Base-by-base conservation (phyloP, 2,113 vertebrate species). In the Toxotes jaculatrix region DNA sequence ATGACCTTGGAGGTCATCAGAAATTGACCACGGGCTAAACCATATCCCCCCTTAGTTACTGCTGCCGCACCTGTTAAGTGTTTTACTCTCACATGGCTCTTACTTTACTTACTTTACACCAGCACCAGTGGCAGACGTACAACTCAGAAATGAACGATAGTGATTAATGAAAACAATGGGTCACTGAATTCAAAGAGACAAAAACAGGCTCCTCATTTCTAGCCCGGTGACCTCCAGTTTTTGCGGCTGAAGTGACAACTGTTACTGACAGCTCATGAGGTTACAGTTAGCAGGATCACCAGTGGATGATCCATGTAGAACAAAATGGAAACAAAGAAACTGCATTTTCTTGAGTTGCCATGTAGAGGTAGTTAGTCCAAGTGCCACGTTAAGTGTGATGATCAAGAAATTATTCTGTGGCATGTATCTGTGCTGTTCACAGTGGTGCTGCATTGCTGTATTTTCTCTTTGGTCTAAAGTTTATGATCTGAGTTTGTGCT, bases 1-100 rank as follows among this genome's bases (percentile, higher is more conserved):
- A 13, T 56, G 67, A 56, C 47, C 69, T 77, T 40, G 21, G 36
- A 56, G 56, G 63, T 66, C 71, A 51, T 71, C 40, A 11, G 21
- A 1, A 68, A 65, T 45, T 75, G 59, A 66, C 62, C 40, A 23
- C 61, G 69, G 1, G 2, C 45, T 32, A 36, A 43, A 56, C 34
- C 77, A 27, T 27, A 27, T 27, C 19, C 49, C 17, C 19, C 36
- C 2, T 40, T 21, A 59, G 60, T 85, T 51, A 27, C 31, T 62
- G 53, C 61, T 49, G 40, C 49, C 60, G 7, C 55, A 3, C 45
- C 34, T 80, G 68, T 73, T 42, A 43, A 42, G n/a, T 49, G 19
- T 53, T 83, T 68, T 5, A 1, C 19, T 49, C 8, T 47, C 21
- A 9, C 36, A 3, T 31, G 0, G 38, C 10, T 31, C 42, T n/a